Evolutionary conservation across 2,797 vertebrate genomes (phyloP).

Genomic region (Spea hammondii): DNA sequence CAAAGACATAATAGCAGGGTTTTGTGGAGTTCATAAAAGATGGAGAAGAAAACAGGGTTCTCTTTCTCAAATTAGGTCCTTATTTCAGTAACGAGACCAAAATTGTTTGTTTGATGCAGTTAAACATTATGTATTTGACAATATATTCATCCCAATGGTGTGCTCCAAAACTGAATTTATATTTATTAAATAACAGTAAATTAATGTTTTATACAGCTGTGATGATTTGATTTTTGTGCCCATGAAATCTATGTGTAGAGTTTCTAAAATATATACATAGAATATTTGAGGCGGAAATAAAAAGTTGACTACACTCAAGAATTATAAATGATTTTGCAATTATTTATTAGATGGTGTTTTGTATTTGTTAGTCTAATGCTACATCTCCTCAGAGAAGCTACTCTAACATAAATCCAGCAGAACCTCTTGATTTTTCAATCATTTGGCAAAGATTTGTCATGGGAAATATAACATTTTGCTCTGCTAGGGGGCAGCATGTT

Average conservation of each 20-base stretch:
- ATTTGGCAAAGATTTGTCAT: too few relatives aligned
- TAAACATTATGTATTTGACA: constrained; percentile 31
- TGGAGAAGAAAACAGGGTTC: constrained; percentile 64
- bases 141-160: constrained; percentile 55
- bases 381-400: too few relatives aligned
- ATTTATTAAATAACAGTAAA: constrained; percentile 69
- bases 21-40: not conserved
- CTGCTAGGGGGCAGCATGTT: too few relatives aligned
- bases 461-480: too few relatives aligned
- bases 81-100: constrained; percentile 65
- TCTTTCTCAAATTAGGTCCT: constrained; percentile 61
- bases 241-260: constrained; percentile 37
- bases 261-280: constrained; percentile 27
- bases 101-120: constrained; percentile 51
- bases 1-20: not conserved
- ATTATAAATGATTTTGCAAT: constrained; percentile 6
- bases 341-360: not conserved
- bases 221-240: constrained; percentile 53
- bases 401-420: too few relatives aligned
- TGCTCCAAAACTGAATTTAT: constrained; percentile 66
- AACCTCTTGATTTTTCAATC: too few relatives aligned
- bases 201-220: constrained; percentile 66
- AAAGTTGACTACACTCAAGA: constrained; percentile 30
- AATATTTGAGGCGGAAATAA: constrained; percentile 40
- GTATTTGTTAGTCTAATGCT: too few relatives aligned